Conservation (phyloP, 2,888 invertebrate species). For the Microctonus aethiopoides region DNA sequence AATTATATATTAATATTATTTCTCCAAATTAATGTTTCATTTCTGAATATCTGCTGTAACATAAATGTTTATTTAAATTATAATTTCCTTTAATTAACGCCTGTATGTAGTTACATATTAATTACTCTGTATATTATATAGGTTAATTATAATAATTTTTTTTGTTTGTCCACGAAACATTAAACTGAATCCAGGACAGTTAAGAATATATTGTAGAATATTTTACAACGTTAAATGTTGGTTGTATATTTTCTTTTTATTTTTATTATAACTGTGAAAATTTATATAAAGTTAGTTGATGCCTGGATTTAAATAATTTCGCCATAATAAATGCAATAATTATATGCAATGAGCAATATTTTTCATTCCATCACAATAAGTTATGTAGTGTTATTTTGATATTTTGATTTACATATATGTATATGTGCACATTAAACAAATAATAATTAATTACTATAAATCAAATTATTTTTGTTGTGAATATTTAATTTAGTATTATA, state of each 20-base stretch:
- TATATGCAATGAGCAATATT: slow-evolving; percentile 29
- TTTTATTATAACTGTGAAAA: not conserved
- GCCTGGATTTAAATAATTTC: slow-evolving; percentile 43
- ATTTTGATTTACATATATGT: slow-evolving; percentile 27
- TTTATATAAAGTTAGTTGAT: not conserved
- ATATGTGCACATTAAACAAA: not conserved
- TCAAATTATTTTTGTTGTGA: not conserved
- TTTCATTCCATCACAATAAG: not conserved
- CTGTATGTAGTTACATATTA: no score
- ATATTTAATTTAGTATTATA: not conserved
- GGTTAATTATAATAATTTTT: not conserved
- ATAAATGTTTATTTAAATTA: not conserved
- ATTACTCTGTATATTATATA: slow-evolving; percentile 5
- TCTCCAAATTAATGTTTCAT: no score
- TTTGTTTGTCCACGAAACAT: not conserved
- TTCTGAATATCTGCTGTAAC: slow-evolving; percentile 6
- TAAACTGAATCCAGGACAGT: not conserved
- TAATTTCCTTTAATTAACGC: not conserved
- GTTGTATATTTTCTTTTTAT: not conserved
- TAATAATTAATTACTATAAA: not conserved
- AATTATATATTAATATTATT: slow-evolving; percentile 30
- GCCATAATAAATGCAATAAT: slow-evolving; percentile 49
- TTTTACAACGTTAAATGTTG: not conserved
- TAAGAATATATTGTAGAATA: not conserved
- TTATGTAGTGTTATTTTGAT: slow-evolving; percentile 8